Percentiles rank a stretch among this genome's conserved stretches.
Conservation (phyloP, 2,797 vertebrate species). For the Loris lydekkerianus region DNA sequence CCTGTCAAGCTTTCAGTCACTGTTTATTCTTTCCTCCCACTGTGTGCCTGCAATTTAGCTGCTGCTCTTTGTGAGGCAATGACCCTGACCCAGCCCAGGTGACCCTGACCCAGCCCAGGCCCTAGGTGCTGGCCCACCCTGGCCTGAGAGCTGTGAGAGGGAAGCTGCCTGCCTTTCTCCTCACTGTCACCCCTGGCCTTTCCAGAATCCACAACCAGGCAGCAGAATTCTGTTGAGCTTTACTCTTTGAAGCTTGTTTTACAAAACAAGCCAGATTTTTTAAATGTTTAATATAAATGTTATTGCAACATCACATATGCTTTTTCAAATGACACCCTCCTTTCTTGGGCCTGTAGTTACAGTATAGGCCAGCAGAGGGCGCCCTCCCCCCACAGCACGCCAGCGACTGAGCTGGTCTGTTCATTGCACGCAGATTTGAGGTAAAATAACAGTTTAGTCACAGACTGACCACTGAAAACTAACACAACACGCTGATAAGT, state of each 20-base stretch:
- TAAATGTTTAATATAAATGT: constrained; percentile 69
- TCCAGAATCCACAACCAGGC: not conserved
- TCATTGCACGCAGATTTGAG: not conserved
- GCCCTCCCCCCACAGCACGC: fast-evolving
- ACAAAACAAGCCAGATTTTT: constrained; percentile 59
- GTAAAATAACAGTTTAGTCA: constrained; percentile 27
- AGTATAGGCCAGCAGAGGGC: constrained; percentile 64
- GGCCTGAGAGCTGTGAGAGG: not conserved
- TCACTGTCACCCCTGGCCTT: not conserved
- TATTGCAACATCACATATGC: not conserved
- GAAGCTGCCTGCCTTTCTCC: not conserved
- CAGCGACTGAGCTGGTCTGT: not conserved
- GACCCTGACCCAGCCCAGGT: too few relatives aligned
- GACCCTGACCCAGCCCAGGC: not conserved
- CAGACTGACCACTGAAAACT: not conserved
- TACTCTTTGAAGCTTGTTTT: constrained; percentile 65
- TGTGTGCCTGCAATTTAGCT: not conserved
- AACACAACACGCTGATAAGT: not conserved
- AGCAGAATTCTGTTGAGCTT: constrained; percentile 52
- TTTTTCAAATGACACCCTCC: constrained; percentile 26
- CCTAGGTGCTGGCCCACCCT: not conserved
- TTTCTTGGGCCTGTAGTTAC: constrained; percentile 65
- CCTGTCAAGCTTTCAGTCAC: not conserved
- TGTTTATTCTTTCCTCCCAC: not conserved
- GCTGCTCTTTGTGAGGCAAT: not conserved